Base-by-base conservation (phyloP, 2,888 invertebrate species). In the Scaptomyza parva region DNA sequence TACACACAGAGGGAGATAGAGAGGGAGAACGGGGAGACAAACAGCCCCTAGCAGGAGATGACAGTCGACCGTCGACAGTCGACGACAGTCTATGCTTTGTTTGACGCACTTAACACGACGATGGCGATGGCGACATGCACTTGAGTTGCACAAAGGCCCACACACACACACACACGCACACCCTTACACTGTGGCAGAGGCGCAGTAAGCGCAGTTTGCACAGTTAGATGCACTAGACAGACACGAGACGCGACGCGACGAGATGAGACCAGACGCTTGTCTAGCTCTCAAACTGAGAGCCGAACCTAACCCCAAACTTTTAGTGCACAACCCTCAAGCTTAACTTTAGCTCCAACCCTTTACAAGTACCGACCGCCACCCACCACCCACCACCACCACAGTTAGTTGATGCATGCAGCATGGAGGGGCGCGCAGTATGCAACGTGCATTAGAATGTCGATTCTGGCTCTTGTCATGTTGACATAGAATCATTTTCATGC, bases 71-170 rank as follows among this genome's bases (percentile, higher is more conserved):
- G 33, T 18, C 47, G 33, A 61, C 51, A 55, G 39, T n/a, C 57
- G 43, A 37, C 22, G 8, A 7, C 43, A 50, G 47, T 24, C 55
- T 50, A 47, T 41, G 80, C 78, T 86, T 88, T 88, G 88, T 83
- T 76, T 68, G 86, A 77, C 88, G 83, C 85, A 90, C 89, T 89
- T 89, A 89, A 89, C 90, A 89, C 89, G 89, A 69, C 89, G 89
- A 77, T 84, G 89, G 69, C 89, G 89, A 77, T 85, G 90, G 88
- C 90, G 89, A 90, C 90, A 89, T 89, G 90, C 90, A 89, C 89
- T 89, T 90, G 90, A 89, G 78, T 77, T 87, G 64, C 73, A 89
- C 88, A 89, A 90, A 88, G 74, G 81, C 72, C 68, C 64, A 62
- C 71, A 33, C 43, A 43, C 37, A 22, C 11, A 41, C 47, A 33